A percentile compares a stretch with the other conserved stretches of the same genome.
Evolutionary conservation across 2,888 invertebrate species (phyloP).

Genomic region (Spodoptera exigua): DNA sequence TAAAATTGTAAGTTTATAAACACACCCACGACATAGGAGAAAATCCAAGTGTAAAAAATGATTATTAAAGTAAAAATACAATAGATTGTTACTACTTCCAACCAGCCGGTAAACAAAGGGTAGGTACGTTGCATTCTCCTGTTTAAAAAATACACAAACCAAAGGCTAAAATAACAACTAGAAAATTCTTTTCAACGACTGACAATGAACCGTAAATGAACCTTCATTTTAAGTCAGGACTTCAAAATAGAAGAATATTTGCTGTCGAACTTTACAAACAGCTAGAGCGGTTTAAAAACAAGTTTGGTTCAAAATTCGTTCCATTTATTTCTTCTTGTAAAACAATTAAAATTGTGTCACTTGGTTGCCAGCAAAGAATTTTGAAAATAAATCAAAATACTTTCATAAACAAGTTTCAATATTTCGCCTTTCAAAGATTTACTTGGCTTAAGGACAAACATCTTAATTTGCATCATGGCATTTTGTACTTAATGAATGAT

Average conservation of each 20-base stretch:
- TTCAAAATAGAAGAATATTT: slow-evolving; percentile 40
- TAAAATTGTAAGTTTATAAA: too few species aligned
- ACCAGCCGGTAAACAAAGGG: too few species aligned
- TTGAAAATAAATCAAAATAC: slow-evolving; percentile 68
- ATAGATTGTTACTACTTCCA: too few species aligned
- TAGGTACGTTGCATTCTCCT: slow-evolving; percentile 2
- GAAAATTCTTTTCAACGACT: not conserved
- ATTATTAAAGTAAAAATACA: too few species aligned
- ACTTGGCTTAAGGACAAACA: slow-evolving; percentile 33
- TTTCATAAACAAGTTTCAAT: slow-evolving; percentile 61
- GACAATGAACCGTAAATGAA: slow-evolving; percentile 12
- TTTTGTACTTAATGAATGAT: not conserved
- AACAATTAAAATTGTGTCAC: slow-evolving; percentile 50
- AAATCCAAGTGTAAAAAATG: too few species aligned
- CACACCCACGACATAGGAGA: too few species aligned
- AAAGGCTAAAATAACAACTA: not conserved
- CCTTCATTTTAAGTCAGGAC: slow-evolving; percentile 1
- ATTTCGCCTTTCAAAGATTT: slow-evolving; percentile 58
- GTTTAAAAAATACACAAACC: slow-evolving; percentile 1
- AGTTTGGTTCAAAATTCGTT: slow-evolving; percentile 23
- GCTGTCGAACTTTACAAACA: slow-evolving; percentile 21
- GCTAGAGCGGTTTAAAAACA: slow-evolving; percentile 16
- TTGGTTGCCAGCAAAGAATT: slow-evolving; percentile 55
- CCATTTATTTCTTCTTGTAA: slow-evolving; percentile 48
- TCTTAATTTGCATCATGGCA: slow-evolving; percentile 8